phyloP scores from a whole-genome alignment of 2,113 vertebrate genomes.

The Aphyosemion australe region DNA sequence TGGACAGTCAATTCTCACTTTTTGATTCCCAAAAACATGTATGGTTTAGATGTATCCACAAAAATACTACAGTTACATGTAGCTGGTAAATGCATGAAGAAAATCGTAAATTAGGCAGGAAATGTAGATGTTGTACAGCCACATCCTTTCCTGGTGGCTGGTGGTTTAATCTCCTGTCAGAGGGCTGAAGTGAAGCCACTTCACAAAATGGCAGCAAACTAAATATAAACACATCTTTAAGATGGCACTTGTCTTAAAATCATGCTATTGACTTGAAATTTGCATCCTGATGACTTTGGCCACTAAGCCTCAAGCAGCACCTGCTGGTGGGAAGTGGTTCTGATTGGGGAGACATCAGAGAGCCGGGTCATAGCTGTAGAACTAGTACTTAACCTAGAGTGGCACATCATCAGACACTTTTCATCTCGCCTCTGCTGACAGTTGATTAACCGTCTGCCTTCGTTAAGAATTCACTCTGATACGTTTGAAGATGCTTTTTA shows the following conservation, averaged over 20 bases:
- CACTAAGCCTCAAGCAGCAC: not conserved
- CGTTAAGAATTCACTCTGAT: constrained; percentile 2
- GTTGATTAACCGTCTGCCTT: not conserved
- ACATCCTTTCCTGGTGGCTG: too few relatives aligned
- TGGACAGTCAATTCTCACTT: too few relatives aligned
- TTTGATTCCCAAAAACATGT: too few relatives aligned
- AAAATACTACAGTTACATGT: too few relatives aligned
- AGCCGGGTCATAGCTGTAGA: not conserved
- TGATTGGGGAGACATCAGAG: not conserved
- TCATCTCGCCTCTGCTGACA: not conserved
- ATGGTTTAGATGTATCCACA: too few relatives aligned
- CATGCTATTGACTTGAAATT: not conserved
- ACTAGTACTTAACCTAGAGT: not conserved
- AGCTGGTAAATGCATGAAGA: too few relatives aligned
- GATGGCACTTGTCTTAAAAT: not conserved
- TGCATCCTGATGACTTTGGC: not conserved
- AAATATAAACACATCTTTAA: not conserved
- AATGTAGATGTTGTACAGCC: not conserved
- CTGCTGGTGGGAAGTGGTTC: not conserved
- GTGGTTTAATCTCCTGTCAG: not conserved
- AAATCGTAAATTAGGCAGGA: too few relatives aligned
- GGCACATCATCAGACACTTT: not conserved
- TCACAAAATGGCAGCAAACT: not conserved
- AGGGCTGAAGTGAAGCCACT: not conserved
- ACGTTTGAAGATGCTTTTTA: constrained; percentile 3